Evolutionary conservation across 2,888 invertebrate genomes (phyloP).

Genomic region (Nephrotoma appendiculata): DNA sequence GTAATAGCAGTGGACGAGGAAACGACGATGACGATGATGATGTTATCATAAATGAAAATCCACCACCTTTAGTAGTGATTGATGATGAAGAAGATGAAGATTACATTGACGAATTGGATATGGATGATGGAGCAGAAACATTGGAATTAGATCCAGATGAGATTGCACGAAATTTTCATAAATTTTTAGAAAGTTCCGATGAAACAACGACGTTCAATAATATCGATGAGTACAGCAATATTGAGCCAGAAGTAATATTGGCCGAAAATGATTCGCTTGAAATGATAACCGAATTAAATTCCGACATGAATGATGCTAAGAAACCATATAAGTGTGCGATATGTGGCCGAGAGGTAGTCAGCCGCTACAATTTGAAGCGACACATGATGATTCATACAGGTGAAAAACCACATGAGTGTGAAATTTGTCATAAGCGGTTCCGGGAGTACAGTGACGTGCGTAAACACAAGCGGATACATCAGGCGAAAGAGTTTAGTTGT

Average conservation of each 20-base stretch:
- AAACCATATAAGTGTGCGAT: slow-evolving; percentile 3
- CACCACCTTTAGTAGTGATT: not conserved
- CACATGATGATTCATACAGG: slow-evolving; percentile 5
- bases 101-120: not conserved
- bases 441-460: not conserved
- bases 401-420: slow-evolving; percentile 1
- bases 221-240: not conserved
- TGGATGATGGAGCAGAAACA: not conserved
- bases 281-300: not conserved
- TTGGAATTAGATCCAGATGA: not conserved
- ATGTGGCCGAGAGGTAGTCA: not conserved
- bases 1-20: not conserved
- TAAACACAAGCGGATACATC: not conserved
- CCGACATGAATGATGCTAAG: not conserved
- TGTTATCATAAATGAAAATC: not conserved
- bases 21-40: not conserved
- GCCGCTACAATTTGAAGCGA: not conserved
- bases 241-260: slow-evolving; percentile 1
- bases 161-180: slow-evolving; percentile 3
- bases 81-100: not conserved
- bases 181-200: not conserved
- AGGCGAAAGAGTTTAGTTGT: not conserved
- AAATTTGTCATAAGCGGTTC: not conserved
- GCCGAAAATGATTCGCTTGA: slow-evolving; percentile 1
- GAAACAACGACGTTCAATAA: not conserved